phyloP scores from a whole-genome alignment of 2,797 vertebrate genomes.

The Danio kyathit region DNA sequence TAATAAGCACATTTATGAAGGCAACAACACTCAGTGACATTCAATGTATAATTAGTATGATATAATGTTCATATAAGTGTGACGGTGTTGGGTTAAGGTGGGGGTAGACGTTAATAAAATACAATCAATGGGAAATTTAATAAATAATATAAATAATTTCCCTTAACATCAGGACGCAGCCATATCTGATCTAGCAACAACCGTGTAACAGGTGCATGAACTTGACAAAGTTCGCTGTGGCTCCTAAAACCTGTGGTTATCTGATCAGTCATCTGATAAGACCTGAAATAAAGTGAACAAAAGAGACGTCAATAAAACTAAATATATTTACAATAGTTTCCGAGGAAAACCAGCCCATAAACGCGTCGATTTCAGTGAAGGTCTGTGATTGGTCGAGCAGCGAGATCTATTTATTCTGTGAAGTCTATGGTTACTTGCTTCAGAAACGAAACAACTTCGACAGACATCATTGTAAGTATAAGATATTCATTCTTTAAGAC shows the following conservation, averaged over 20 bases:
- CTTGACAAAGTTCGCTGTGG: neutral
- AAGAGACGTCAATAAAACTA: neutral
- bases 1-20: neutral
- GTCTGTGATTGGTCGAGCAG: neutral
- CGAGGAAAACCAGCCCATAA: neutral
- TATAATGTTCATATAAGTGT: too few relatives aligned
- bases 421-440: neutral
- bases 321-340: neutral
- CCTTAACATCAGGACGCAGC: too few relatives aligned
- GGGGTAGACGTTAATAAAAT: too few relatives aligned
- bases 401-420: neutral
- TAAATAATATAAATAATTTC: too few relatives aligned
- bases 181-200: too few relatives aligned
- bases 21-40: neutral
- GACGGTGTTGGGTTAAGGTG: neutral
- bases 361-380: neutral
- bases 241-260: neutral
- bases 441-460: neutral
- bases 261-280: neutral
- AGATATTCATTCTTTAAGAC: neutral
- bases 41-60: too few relatives aligned
- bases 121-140: too few relatives aligned
- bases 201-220: neutral
- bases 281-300: neutral
- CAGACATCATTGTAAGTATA: neutral